phyloP scores from a whole-genome alignment of 2,888 invertebrate species.

The Chrysotoxum bicinctum region DNA sequence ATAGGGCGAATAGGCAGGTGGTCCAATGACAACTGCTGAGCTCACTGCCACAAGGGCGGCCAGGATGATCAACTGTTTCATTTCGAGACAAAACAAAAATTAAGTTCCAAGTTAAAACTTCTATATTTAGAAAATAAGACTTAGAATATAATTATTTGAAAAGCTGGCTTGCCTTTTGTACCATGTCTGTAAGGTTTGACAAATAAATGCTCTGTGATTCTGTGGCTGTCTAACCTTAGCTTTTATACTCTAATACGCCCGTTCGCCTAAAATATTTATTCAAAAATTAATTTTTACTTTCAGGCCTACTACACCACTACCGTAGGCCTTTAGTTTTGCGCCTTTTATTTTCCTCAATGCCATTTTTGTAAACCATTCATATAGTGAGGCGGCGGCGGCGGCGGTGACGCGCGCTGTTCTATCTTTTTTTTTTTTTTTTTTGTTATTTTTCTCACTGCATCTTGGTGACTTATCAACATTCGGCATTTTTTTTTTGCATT shows the following conservation, averaged over 20 bases:
- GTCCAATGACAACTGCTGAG: slow-evolving; percentile 78
- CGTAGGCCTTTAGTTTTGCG: slow-evolving; percentile 58
- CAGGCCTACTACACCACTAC: slow-evolving; percentile 59
- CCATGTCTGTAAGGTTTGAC: slow-evolving; percentile 80
- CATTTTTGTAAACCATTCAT: slow-evolving; percentile 48
- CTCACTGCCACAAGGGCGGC: slow-evolving; percentile 77
- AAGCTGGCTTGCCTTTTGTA: slow-evolving; percentile 77
- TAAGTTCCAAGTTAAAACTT: background rate
- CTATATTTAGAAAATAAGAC: background rate
- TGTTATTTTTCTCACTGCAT: slow-evolving; percentile 44
- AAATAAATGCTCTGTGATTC: slow-evolving; percentile 80
- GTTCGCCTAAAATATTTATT: slow-evolving; percentile 69
- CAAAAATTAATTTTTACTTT: slow-evolving; percentile 71
- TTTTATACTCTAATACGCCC: slow-evolving; percentile 72
- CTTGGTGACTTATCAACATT: slow-evolving; percentile 59
- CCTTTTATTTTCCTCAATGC: slow-evolving; percentile 38
- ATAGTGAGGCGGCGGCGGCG: slow-evolving; percentile 30
- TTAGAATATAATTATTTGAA: slow-evolving; percentile 16
- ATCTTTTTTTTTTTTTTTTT: slow-evolving; percentile 42
- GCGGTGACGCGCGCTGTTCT: slow-evolving; percentile 43
- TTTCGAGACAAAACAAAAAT: slow-evolving; percentile 4
- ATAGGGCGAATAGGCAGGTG: slow-evolving; percentile 74
- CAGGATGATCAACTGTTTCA: slow-evolving; percentile 76
- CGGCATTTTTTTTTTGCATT: slow-evolving; percentile 26
- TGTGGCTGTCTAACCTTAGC: slow-evolving; percentile 74